Conservation (phyloP, 2,888 invertebrate species). For the Hirtodrosophila duncani region DNA sequence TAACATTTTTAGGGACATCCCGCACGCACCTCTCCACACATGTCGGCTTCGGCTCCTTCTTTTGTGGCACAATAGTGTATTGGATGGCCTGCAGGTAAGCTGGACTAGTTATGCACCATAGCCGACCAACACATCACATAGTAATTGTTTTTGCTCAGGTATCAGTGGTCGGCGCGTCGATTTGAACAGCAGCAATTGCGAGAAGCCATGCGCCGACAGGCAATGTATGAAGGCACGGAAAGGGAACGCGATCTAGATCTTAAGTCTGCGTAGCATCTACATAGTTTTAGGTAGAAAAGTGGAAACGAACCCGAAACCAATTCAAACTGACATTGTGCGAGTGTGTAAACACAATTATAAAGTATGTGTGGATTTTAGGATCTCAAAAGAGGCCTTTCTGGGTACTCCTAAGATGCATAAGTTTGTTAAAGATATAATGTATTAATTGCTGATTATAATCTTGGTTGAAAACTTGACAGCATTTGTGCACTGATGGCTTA, state of each 20-base stretch:
- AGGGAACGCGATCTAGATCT: constrained; percentile 76
- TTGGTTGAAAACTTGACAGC: too few species aligned
- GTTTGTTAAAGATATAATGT: too few species aligned
- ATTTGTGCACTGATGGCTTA: too few species aligned
- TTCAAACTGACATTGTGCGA: too few species aligned
- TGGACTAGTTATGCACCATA: not conserved
- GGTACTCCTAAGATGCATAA: too few species aligned
- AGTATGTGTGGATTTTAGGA: too few species aligned
- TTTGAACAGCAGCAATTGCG: constrained; percentile 83
- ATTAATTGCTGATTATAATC: too few species aligned
- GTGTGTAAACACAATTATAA: too few species aligned
- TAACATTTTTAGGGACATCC: constrained; percentile 87
- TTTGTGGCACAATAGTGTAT: constrained; percentile 82
- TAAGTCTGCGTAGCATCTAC: constrained; percentile 62
- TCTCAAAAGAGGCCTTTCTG: too few species aligned
- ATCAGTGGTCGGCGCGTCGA: constrained; percentile 83
- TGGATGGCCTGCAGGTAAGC: constrained; percentile 82
- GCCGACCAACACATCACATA: not conserved
- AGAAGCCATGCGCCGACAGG: constrained; percentile 82
- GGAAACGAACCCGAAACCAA: too few species aligned
- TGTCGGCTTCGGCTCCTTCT: constrained; percentile 83
- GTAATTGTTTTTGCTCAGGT: constrained; percentile 76
- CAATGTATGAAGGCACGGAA: constrained; percentile 82
- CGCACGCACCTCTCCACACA: constrained; percentile 82
- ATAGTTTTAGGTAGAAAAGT: too few species aligned